Percentiles rank a stretch among this genome's conserved stretches.
phyloP scores from a whole-genome alignment of 2,113 vertebrate genomes.

The Oncorhynchus keta region DNA sequence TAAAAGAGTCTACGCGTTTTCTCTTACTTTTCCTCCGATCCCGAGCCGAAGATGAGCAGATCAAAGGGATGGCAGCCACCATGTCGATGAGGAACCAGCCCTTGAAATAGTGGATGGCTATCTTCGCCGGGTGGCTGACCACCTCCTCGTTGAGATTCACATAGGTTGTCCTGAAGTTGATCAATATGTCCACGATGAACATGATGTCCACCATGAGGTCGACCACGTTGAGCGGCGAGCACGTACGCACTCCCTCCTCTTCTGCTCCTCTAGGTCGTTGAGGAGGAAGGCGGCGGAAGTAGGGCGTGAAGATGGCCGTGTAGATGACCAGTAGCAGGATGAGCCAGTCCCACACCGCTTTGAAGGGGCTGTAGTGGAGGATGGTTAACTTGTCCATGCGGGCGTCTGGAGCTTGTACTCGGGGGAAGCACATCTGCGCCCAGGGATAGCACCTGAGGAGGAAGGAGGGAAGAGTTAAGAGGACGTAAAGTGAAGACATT shows the following conservation, averaged over 20 bases:
- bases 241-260: slow-evolving; percentile 91
- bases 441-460: slow-evolving; percentile 88
- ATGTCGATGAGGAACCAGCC: slow-evolving; percentile 99
- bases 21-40: slow-evolving; percentile 98
- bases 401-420: slow-evolving; percentile 96
- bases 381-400: slow-evolving; percentile 98
- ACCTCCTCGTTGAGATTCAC: slow-evolving; percentile 98
- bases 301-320: slow-evolving; percentile 96
- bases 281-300: slow-evolving; percentile 98
- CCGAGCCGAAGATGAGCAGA: slow-evolving; percentile 97
- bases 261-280: slow-evolving; percentile 92
- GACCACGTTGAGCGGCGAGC: slow-evolving; percentile 95
- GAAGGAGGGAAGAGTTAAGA: neutral
- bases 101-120: slow-evolving; percentile 99
- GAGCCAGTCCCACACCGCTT: slow-evolving; percentile 99
- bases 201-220: slow-evolving; percentile 99
- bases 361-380: slow-evolving; percentile 98
- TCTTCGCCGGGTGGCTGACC: slow-evolving; percentile 96
- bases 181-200: slow-evolving; percentile 99
- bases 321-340: slow-evolving; percentile 97
- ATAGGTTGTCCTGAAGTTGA: slow-evolving; percentile 98
- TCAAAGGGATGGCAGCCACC: slow-evolving; percentile 98
- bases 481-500: neutral
- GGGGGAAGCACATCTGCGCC: slow-evolving; percentile 94
- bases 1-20: neutral